Evolutionary conservation across 1,140 invertebrate genomes (phyloP), one percentile per base, ranked within the genome.

Genomic region (Cardiocondyla obscurior): DNA sequence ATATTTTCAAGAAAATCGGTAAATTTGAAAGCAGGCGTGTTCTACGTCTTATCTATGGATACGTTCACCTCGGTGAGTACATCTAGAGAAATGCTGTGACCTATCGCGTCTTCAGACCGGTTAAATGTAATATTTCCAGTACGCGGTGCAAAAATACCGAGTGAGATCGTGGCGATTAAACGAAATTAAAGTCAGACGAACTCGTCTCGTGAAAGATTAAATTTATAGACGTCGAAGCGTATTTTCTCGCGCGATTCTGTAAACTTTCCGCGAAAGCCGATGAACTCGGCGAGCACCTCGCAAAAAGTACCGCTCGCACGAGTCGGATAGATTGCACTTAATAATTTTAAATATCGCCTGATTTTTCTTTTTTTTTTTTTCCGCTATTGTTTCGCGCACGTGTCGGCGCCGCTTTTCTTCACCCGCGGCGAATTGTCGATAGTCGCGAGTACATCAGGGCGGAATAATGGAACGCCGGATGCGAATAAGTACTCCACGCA

Each of bases 21-120:
- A 6, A 46, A 39, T 36, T 4, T 88, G 6, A 88, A 84, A n/a
- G 87, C 86, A 22, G 76, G 87, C 0, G 39, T 46, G 10, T 88
- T 88, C 39, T 88, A 62, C n/a, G 46, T 49, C 3, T n/a, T 85
- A 16, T 85, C 81, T n/a, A 19, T 88, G 83, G 22, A 88, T 22
- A 88, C 84, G 5, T 88, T 83, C 16, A 88, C 58, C 36, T 0
- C 57, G 14, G 87, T 88, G 64, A 33, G 84, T 77, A 53, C 0
- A 42, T 16, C 10, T 46, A 16, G 3, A 65, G 22, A 64, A 19
- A 3, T 22, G 22, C 46, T 25, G 39, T 19, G 14, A 62, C 0
- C 36, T 19, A 46, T 46, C 28, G 28, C 5, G 67, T 53, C 6
- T 19, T 39, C 33, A 36, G 39, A 81, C 19, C 67, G 65, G 39